Conservation (phyloP, 2,113 vertebrate genomes). For the Copsychus sechellarum region DNA sequence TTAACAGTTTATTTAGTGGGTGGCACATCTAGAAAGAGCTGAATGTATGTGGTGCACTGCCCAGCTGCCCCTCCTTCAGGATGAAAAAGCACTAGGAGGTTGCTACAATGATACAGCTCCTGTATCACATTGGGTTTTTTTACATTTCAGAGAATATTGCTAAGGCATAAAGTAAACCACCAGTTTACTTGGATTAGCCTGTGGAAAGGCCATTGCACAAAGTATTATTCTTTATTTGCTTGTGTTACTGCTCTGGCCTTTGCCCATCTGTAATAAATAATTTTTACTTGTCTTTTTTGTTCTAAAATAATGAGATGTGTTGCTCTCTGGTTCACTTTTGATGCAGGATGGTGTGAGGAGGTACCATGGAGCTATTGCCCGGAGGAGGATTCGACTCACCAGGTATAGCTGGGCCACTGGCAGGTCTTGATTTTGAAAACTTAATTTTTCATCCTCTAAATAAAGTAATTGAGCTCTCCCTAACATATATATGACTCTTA, state of each 20-base stretch:
- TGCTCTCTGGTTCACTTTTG: not conserved
- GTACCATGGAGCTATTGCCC: slow-evolving; percentile 72
- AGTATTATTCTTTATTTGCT: not conserved
- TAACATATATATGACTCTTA: not conserved
- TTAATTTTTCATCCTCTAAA: not conserved
- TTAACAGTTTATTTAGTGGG: not conserved
- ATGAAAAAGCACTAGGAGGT: not conserved
- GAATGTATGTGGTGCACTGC: not conserved
- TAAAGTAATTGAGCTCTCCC: not conserved
- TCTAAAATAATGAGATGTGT: not conserved
- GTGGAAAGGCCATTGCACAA: not conserved
- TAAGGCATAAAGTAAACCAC: not conserved
- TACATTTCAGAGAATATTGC: not conserved
- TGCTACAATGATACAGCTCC: not conserved
- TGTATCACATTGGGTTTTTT: not conserved
- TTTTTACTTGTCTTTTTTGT: not conserved
- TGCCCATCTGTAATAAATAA: not conserved
- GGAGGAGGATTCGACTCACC: slow-evolving; percentile 74
- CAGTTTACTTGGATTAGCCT: not conserved
- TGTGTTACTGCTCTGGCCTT: not conserved
- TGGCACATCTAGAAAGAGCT: not conserved
- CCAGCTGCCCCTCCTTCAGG: not conserved
- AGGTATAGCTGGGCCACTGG: slow-evolving; percentile 58
- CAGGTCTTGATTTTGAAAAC: not conserved
- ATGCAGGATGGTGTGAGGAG: slow-evolving; percentile 73